Evolutionary conservation across 2,888 invertebrate species (phyloP).

Genomic region (Strigamia maritima): DNA sequence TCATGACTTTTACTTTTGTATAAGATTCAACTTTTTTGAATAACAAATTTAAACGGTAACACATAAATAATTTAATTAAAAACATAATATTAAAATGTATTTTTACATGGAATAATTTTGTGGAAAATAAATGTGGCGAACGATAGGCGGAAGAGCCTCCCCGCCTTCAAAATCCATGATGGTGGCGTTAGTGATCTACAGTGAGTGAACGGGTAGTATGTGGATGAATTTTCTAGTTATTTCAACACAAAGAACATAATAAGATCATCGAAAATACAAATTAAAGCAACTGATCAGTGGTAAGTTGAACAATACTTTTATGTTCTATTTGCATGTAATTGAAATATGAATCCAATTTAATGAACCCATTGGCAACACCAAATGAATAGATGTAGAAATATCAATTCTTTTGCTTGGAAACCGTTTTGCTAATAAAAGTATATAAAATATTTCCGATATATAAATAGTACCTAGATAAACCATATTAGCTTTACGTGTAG

Average conservation of each 20-base stretch:
- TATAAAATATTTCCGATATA: background rate
- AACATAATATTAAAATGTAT: background rate
- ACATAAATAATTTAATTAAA: background rate
- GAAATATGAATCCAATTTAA: background rate
- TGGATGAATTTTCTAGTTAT: background rate
- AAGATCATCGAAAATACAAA: background rate
- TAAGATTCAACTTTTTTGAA: background rate
- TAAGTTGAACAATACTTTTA: background rate
- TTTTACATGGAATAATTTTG: background rate
- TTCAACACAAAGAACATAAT: slow-evolving; percentile 1
- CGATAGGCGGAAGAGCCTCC: background rate
- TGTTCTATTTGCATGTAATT: background rate
- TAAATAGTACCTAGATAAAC: background rate
- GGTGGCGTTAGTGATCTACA: slow-evolving; percentile 12
- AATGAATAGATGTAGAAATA: background rate
- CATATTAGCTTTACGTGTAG: background rate
- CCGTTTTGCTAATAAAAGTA: background rate
- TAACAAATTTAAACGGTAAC: background rate
- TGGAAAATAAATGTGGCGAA: background rate
- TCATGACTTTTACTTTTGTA: background rate
- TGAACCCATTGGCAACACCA: slow-evolving; percentile 9
- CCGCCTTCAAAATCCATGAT: slow-evolving; percentile 29
- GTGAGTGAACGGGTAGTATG: background rate
- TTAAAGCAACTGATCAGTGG: background rate
- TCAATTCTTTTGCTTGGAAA: slow-evolving; percentile 10